Conservation (phyloP, 1,140 invertebrate species). For the Aphelinus atriplicis region DNA sequence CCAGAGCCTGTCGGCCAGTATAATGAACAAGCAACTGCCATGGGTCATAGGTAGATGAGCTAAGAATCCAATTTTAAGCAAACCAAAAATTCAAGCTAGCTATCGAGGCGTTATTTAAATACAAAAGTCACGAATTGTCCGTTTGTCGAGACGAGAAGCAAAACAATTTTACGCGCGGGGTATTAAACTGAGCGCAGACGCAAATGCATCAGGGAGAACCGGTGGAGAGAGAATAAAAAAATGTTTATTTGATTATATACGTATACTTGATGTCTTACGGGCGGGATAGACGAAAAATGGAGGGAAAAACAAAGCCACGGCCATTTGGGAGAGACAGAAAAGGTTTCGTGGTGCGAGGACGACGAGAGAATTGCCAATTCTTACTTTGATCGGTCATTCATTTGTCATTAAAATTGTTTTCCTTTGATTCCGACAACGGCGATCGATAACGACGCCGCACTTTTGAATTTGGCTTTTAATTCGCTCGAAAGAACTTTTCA, state of each 20-base stretch:
- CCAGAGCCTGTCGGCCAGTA: constrained; percentile 56
- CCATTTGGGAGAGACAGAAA: constrained; percentile 19
- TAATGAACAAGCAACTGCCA: constrained; percentile 62
- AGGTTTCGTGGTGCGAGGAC: constrained; percentile 1
- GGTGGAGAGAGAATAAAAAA: neutral
- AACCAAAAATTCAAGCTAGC: constrained; percentile 46
- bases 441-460: no score
- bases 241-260: neutral
- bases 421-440: neutral
- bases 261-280: neutral
- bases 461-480: no score
- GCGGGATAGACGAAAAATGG: neutral
- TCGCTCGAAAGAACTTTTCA: no score
- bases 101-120: constrained; percentile 48
- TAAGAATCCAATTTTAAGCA: constrained; percentile 57
- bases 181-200: neutral
- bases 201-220: neutral
- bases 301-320: constrained; percentile 8
- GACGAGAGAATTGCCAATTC: neutral
- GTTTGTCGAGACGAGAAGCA: constrained; percentile 40
- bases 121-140: constrained; percentile 49
- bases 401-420: neutral
- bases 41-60: constrained; percentile 57
- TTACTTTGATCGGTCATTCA: neutral
- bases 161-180: constrained; percentile 21